Conservation (phyloP, 1,140 invertebrate species). For the Eumeta japonica region DNA sequence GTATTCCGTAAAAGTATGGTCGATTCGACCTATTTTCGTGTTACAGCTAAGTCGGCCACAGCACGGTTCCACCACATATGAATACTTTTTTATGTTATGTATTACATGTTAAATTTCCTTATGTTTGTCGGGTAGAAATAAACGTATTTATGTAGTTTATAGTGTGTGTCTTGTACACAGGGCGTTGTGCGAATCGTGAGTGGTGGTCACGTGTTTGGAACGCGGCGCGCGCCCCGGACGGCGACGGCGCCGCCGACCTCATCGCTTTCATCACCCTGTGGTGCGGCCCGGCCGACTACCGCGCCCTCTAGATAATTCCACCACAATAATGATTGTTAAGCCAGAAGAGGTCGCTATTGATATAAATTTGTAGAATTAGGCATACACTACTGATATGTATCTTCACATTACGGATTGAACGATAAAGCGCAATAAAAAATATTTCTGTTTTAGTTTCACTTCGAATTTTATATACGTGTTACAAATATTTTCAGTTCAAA, state of each 20-base stretch:
- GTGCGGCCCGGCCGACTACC: conserved; percentile 34
- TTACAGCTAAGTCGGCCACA: background rate
- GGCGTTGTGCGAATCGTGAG: conserved; percentile 42
- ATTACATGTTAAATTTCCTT: background rate
- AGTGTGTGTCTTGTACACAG: too few species aligned
- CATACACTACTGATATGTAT: too few species aligned
- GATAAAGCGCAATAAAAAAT: too few species aligned
- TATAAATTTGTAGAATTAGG: too few species aligned
- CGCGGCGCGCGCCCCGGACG: conserved; percentile 17
- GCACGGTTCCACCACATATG: background rate
- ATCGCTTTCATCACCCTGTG: conserved; percentile 22
- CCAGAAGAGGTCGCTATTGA: too few species aligned
- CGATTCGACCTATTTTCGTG: background rate
- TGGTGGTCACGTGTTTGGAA: conserved; percentile 33
- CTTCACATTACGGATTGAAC: too few species aligned
- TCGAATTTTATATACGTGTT: too few species aligned
- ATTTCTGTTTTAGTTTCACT: too few species aligned
- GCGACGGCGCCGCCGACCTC: conserved; percentile 2
- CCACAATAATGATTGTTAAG: too few species aligned
- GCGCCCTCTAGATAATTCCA: conserved; percentile 16
- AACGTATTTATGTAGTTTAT: background rate
- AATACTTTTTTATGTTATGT: background rate
- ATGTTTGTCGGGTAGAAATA: background rate
- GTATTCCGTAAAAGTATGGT: background rate
- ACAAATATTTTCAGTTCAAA: too few species aligned